These are phyloP conservation scores for Polietes domitor DNA, from an alignment of 2,888 invertebrate species.

Conservation along the genomic window DNA sequence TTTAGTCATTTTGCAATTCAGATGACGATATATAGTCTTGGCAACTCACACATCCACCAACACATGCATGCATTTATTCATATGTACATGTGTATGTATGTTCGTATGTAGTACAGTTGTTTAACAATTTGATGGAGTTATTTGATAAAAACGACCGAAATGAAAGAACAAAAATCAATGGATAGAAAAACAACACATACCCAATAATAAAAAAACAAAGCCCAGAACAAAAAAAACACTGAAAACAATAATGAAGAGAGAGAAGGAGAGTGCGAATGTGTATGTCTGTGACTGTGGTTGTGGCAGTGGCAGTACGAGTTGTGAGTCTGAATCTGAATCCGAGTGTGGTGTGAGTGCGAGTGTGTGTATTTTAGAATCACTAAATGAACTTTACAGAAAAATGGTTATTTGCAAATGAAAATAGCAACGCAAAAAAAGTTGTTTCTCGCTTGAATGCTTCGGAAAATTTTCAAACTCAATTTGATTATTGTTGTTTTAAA, in stretches of 20 bases:
- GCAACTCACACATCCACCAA: neutral
- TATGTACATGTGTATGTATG: too few species aligned
- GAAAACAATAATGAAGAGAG: conserved; percentile 20
- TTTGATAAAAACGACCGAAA: conserved; percentile 49
- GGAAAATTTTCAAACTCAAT: conserved; percentile 59
- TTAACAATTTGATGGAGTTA: conserved; percentile 59
- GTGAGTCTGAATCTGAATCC: neutral
- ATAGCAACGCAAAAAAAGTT: conserved; percentile 38
- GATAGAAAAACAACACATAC: conserved; percentile 55
- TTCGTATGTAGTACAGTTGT: conserved; percentile 52
- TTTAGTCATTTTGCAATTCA: too few species aligned
- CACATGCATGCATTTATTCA: neutral
- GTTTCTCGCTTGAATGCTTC: conserved; percentile 60
- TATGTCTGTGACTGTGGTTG: neutral
- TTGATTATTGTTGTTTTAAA: conserved; percentile 64
- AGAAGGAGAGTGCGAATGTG: neutral
- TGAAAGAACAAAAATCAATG: conserved; percentile 59
- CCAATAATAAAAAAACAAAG: conserved; percentile 31
- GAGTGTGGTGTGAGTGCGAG: neutral
- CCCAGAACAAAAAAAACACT: conserved; percentile 4
- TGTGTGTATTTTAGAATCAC: conserved; percentile 30
- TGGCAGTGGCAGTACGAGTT: neutral
- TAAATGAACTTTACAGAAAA: conserved; percentile 62
- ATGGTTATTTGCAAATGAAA: conserved; percentile 63
- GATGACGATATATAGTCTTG: too few species aligned